Base-by-base conservation (phyloP, 2,113 vertebrate genomes). In the Fregata magnificens region DNA sequence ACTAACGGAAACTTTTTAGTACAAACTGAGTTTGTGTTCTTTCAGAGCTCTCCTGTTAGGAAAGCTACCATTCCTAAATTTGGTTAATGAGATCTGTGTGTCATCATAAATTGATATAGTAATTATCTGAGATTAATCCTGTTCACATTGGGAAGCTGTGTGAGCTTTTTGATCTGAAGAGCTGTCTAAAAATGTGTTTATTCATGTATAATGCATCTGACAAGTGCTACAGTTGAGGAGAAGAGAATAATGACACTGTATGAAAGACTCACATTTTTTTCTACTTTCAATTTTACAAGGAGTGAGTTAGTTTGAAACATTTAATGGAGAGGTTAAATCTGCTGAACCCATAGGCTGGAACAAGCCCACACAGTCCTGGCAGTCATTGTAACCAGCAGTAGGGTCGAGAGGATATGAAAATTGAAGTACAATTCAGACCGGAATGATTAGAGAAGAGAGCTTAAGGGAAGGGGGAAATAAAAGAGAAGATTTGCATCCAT, bases 101-200 rank as follows among this genome's bases (percentile, higher is more conserved):
- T 93, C 95, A 96, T 95, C 96, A 96, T 87, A 95, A 95, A 97
- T 91, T 80, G 97, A 98, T 97, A 97, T 44, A 98, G 95, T 93
- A 98, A 98, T 98, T 97, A 97, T 88, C 86, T 78, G 93, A 97
- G 96, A 97, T 97, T 98, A 98, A 96, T 97, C 90, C 93, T 76
- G 89, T 82, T 97, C 96, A 88, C 94, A 95, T 76, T 91, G 97
- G 95, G 93, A 97, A 97, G 96, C 97, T 93, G 96, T 94, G 97
- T 93, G 96, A 97, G 97, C 93, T 96, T 97, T 97, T 96, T 97
- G 96, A 97, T 97, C 97, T 93, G 92, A 95, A 93, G 95, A 91
- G 93, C 96, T 96, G 97, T 97, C 97, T 97, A 92, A 93, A 97
- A 95, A 94, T 91, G 94, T 97, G 95, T 96, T 97, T 97, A 94